Conservation (phyloP, 2,888 invertebrate genomes). For the Tuta absoluta region DNA sequence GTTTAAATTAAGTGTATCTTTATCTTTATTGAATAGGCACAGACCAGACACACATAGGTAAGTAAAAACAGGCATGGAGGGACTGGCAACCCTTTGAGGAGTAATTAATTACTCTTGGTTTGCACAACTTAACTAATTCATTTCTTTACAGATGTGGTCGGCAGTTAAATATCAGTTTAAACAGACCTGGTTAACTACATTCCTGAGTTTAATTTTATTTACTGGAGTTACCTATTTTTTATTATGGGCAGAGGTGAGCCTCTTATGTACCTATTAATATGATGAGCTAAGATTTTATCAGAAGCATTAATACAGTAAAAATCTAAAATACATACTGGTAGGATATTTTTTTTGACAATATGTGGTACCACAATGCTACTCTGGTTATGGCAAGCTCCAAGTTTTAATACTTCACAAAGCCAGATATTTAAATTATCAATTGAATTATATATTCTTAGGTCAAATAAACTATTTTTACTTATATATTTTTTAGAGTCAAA, state of each 20-base stretch:
- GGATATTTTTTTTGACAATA: too few relatives aligned
- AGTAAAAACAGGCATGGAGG: too few relatives aligned
- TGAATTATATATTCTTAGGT: neutral
- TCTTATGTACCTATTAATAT: neutral
- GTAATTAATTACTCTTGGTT: neutral
- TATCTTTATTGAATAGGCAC: too few relatives aligned
- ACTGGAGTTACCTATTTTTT: conserved; percentile 85
- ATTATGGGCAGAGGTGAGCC: conserved; percentile 91
- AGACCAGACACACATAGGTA: too few relatives aligned
- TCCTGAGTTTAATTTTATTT: conserved; percentile 85
- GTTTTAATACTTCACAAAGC: too few relatives aligned
- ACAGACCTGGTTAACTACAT: conserved; percentile 86
- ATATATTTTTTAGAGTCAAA: conserved; percentile 82
- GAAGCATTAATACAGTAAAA: too few relatives aligned
- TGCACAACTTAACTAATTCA: neutral
- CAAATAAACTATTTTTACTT: neutral
- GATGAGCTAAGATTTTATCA: neutral
- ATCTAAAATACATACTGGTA: too few relatives aligned
- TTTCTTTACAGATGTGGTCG: conserved; percentile 57
- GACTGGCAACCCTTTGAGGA: neutral
- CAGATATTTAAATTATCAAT: too few relatives aligned
- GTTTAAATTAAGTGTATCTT: too few relatives aligned
- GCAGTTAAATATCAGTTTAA: conserved; percentile 80
- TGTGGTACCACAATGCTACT: too few relatives aligned
- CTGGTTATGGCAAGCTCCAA: too few relatives aligned